phyloP scores from a whole-genome alignment of 2,888 invertebrate species.

The Drosophila paranaensis region DNA sequence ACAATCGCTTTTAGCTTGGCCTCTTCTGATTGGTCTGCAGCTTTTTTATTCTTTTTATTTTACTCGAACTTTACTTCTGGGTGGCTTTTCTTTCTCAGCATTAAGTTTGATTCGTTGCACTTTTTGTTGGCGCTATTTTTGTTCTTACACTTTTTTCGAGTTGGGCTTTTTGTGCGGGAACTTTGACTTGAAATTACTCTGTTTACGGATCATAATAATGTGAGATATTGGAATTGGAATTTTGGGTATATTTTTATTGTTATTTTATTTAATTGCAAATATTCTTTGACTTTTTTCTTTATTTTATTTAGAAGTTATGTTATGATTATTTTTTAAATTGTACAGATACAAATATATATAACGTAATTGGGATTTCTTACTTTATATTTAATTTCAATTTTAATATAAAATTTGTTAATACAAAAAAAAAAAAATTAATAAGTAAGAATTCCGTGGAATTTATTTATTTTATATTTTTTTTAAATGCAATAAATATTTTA shows the following conservation, averaged over 20 bases:
- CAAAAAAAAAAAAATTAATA: not conserved
- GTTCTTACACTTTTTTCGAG: not conserved
- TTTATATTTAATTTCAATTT: not conserved
- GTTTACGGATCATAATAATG: not conserved
- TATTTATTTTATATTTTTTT: not conserved
- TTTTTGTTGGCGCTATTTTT: constrained; percentile 21
- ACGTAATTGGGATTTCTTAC: too few species aligned
- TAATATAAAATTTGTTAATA: not conserved
- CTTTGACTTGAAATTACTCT: not conserved
- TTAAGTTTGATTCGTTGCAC: constrained; percentile 40
- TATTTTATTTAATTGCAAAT: too few species aligned
- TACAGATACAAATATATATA: too few species aligned
- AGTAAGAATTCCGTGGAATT: too few species aligned
- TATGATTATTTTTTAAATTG: too few species aligned
- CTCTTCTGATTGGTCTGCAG: constrained; percentile 61
- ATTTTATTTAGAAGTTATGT: too few species aligned
- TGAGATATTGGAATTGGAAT: too few species aligned
- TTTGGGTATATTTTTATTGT: too few species aligned
- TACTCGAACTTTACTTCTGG: constrained; percentile 56
- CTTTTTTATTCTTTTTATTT: constrained; percentile 32
- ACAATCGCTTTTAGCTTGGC: constrained; percentile 49
- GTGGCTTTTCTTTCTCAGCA: constrained; percentile 55
- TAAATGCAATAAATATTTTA: not conserved
- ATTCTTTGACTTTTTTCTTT: too few species aligned
- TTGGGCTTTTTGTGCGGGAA: not conserved